These are phyloP conservation scores for Cyprinus carpio DNA, from an alignment of 2,113 vertebrate species.

Conservation along the genomic window DNA sequence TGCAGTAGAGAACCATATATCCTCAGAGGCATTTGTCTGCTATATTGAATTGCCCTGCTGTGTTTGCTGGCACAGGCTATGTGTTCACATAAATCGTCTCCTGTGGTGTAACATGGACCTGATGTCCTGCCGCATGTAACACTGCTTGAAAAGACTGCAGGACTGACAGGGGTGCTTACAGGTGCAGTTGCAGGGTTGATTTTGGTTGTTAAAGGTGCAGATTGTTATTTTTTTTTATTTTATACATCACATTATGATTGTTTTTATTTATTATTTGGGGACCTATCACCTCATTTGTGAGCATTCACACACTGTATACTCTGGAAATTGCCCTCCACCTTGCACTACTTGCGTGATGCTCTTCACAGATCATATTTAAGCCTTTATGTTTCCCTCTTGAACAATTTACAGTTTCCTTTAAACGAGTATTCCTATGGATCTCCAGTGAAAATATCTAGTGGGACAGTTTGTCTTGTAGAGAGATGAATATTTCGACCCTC, in stretches of 20 bases:
- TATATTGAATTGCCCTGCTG: constrained; percentile 37
- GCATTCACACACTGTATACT: neutral
- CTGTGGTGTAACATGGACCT: constrained; percentile 43
- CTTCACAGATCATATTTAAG: neutral
- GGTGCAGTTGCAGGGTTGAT: neutral
- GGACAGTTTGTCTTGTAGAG: constrained; percentile 38
- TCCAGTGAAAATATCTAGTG: constrained; percentile 41
- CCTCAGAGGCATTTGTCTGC: constrained; percentile 39
- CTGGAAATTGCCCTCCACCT: neutral
- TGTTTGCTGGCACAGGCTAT: constrained; percentile 43
- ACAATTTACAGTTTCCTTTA: constrained; percentile 23
- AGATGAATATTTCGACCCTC: constrained; percentile 57
- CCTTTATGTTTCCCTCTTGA: neutral
- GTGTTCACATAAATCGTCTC: constrained; percentile 40
- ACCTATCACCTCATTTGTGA: neutral
- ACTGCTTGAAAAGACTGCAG: constrained; percentile 17
- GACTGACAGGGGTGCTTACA: constrained; percentile 4
- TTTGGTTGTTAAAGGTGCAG: too few species aligned
- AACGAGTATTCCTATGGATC: constrained; percentile 38
- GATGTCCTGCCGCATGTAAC: constrained; percentile 38
- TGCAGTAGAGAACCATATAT: constrained; percentile 19
- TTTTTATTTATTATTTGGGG: too few species aligned
- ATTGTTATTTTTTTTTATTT: too few species aligned
- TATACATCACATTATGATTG: too few species aligned
- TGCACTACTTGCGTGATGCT: neutral